Percentiles rank a stretch among this genome's conserved stretches.
phyloP scores from a whole-genome alignment of 2,797 vertebrate species.

The Chaenodraco wilsoni region DNA sequence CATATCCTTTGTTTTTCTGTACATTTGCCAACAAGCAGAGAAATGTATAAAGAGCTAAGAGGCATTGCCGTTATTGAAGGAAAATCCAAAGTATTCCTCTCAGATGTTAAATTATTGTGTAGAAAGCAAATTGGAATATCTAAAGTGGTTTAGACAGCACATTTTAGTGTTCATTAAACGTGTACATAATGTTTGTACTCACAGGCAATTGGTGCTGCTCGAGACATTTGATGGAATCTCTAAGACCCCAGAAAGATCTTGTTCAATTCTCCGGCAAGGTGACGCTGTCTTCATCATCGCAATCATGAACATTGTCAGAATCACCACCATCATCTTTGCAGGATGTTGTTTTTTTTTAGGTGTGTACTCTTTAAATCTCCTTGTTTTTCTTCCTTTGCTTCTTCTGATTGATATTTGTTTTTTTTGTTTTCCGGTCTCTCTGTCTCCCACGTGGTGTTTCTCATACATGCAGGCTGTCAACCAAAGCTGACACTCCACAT shows the following conservation, averaged over 20 bases:
- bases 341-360: not conserved
- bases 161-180: not conserved
- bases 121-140: not conserved
- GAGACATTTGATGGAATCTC: constrained; percentile 61
- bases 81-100: not conserved
- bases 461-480: constrained; percentile 18
- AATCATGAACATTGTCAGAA: constrained; percentile 21
- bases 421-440: not conserved
- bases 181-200: constrained; percentile 49
- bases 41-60: not conserved
- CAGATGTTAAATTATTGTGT: not conserved
- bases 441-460: constrained; percentile 5
- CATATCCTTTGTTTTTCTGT: not conserved
- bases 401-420: not conserved
- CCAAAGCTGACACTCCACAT: constrained; percentile 11
- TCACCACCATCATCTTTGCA: constrained; percentile 21
- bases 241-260: constrained; percentile 10
- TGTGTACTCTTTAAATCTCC: not conserved
- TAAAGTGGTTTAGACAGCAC: not conserved
- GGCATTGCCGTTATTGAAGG: not conserved
- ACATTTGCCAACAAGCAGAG: not conserved
- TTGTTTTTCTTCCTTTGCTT: constrained; percentile 6
- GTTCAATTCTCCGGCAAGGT: constrained; percentile 12
- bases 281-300: constrained; percentile 22
- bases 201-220: constrained; percentile 54